Base-by-base conservation (phyloP, 2,888 invertebrate species). In the Acleris literana region DNA sequence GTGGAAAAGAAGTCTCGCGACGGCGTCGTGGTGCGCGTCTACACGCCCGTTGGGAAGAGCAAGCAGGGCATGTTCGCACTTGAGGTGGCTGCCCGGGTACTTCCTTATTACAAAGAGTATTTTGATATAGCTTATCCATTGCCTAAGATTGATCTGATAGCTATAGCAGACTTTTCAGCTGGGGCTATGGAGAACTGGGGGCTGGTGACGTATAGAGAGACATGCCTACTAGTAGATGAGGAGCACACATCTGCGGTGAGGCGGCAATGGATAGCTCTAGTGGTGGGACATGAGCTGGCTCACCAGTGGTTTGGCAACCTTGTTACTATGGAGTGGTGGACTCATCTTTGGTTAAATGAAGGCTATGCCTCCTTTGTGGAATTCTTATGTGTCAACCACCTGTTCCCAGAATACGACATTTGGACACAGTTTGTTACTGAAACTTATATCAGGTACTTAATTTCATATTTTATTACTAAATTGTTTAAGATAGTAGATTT, bases 101-200 rank as follows among this genome's bases (percentile, higher is more conserved):
- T 99, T 64, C 97, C 98, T 0, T 99, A 97, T 82, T 99, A 98
- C 89, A 97, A 98, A 77, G 95, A 97, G 62, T 99, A 99, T 87
- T 99, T 99, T 87, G 95, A 97, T 71, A 97, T 99, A 78, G 96
- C 97, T 1, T 99, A 99, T 92, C 98, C 99, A 0, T 89, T 99
- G 71, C 98, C 99, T 20, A 99, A 99, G 87, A 97, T 99, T 86
- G 99, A 99, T 89, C 94, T 99, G 64, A 97, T 99, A 77, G 99
- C 99, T 11, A 97, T 99, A 79, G 96, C 98, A 3, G 99, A 99
- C 84, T 99, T 99, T 83, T 96, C 97, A 63, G 96, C 97, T 70
- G 98, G 98, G 73, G 99, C 99, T 63, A 99, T 99, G 99, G 99
- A 99, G 88, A 99, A 99, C 87, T 99, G 99, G 99, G 99, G 99